Percentiles rank a stretch among this genome's conserved stretches.
Conservation (phyloP, 2,113 vertebrate species). For the Mobula hypostoma region DNA sequence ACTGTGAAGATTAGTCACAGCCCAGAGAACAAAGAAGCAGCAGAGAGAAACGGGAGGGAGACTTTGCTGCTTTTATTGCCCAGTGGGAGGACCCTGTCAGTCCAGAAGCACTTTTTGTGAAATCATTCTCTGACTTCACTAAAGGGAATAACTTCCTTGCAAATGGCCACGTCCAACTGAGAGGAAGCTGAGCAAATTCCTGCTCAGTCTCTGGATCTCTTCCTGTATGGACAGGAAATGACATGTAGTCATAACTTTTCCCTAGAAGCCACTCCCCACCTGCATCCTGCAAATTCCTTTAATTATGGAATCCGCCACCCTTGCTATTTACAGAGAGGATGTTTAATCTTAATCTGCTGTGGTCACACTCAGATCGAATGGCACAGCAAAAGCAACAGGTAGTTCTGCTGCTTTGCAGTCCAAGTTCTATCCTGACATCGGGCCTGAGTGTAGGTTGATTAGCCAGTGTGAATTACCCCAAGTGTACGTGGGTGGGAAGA, state of each 20-base stretch:
- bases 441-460: too few species aligned
- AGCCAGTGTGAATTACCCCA: too few species aligned
- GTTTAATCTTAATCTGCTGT: not conserved
- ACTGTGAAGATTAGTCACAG: slow-evolving; percentile 21
- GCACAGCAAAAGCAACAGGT: too few species aligned
- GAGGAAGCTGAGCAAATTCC: slow-evolving; percentile 32
- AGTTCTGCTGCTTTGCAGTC: too few species aligned
- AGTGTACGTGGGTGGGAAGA: too few species aligned
- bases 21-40: slow-evolving; percentile 3
- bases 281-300: not conserved
- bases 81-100: not conserved
- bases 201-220: not conserved
- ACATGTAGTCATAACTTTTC: not conserved
- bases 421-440: too few species aligned
- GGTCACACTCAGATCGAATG: not conserved
- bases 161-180: too few species aligned
- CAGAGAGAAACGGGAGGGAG: not conserved
- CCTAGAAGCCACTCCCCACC: not conserved
- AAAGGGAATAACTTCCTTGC: not conserved
- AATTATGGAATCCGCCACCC: not conserved
- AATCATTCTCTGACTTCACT: not conserved
- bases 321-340: not conserved
- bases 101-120: slow-evolving; percentile 17
- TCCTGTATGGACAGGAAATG: not conserved
- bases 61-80: not conserved